phyloP scores from a whole-genome alignment of 2,888 invertebrate species.

The Hypsopygia costalis region DNA sequence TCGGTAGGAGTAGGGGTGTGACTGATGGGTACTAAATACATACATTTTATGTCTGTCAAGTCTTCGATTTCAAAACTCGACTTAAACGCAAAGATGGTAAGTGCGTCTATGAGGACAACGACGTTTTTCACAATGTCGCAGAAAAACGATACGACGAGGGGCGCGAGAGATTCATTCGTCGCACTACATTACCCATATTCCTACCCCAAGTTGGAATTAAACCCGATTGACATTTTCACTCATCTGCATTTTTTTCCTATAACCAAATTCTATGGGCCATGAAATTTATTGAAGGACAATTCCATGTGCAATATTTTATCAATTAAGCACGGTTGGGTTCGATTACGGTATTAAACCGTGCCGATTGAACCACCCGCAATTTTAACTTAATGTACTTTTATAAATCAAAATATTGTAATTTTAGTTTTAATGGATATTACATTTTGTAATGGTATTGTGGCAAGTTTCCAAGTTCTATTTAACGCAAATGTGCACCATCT shows the following conservation, averaged over 20 bases:
- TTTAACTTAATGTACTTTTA: conserved; percentile 46
- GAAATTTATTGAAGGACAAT: conserved; percentile 67
- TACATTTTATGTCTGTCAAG: conserved; percentile 13
- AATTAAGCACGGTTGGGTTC: conserved; percentile 67
- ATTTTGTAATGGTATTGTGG: conserved; percentile 37
- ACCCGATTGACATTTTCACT: conserved; percentile 64
- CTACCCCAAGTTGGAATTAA: conserved; percentile 46
- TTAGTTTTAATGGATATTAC: conserved; percentile 37
- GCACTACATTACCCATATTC: conserved; percentile 55
- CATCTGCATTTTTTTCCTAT: conserved; percentile 70
- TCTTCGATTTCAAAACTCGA: conserved; percentile 15
- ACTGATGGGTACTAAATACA: conserved; percentile 21
- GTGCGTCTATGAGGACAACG: conserved; percentile 9
- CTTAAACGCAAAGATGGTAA: conserved; percentile 17
- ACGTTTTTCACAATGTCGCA: conserved; percentile 24
- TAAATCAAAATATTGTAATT: conserved; percentile 50
- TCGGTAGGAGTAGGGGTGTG: conserved; percentile 23
- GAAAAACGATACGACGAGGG: conserved; percentile 36
- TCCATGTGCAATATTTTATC: conserved; percentile 67
- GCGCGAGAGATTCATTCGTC: conserved; percentile 46
- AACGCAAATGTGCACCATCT: conserved; percentile 14
- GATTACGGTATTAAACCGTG: conserved; percentile 53
- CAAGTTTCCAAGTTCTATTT: conserved; percentile 25
- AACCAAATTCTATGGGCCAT: conserved; percentile 57
- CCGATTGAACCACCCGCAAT: conserved; percentile 57